phyloP scores from a whole-genome alignment of 2,888 invertebrate genomes.

The Noctua comes region DNA sequence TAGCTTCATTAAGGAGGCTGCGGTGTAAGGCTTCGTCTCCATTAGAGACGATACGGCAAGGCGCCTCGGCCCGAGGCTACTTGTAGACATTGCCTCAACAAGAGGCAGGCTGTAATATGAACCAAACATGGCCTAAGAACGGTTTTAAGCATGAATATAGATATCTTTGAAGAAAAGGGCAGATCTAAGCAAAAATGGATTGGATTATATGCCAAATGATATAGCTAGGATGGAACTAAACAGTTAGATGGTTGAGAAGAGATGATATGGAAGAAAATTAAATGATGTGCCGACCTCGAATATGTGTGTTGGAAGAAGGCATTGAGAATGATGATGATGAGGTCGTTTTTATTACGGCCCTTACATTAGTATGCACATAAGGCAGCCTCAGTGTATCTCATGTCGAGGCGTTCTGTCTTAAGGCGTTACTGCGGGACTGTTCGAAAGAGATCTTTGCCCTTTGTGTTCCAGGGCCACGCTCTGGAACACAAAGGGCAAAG shows the following conservation, averaged over 20 bases:
- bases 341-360: neutral
- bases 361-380: neutral
- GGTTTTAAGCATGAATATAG: neutral
- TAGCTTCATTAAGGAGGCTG: conserved; percentile 38
- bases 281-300: neutral
- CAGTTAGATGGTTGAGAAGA: neutral
- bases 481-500: too few relatives aligned
- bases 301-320: neutral
- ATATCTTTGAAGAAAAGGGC: neutral
- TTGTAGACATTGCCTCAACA: neutral
- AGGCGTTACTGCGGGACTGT: too few relatives aligned
- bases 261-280: neutral
- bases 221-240: neutral
- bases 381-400: neutral
- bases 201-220: neutral
- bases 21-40: neutral
- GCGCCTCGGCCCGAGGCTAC: neutral
- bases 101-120: neutral
- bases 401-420: too few relatives aligned
- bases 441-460: too few relatives aligned
- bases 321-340: neutral
- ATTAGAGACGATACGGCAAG: neutral
- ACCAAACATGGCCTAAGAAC: neutral
- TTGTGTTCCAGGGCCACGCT: too few relatives aligned
- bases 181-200: neutral